Evolutionary conservation across 30 jellyfish, hydroid and myxozoan species (phyloP).

Genomic region (Cassiopea xamachana): DNA sequence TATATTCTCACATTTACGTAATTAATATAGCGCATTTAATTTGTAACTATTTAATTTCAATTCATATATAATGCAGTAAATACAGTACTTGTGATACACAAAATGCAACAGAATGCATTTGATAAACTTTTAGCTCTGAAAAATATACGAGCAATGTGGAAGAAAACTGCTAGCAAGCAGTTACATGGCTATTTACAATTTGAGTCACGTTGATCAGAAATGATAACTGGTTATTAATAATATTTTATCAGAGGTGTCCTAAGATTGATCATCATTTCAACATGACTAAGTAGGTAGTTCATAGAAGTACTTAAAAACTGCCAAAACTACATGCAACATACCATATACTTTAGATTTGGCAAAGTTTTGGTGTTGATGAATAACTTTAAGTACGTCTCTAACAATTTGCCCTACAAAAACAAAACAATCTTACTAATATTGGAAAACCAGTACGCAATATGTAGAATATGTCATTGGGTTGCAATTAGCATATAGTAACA

Average conservation of each 20-base stretch:
- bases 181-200: too few relatives aligned
- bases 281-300: not conserved
- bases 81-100: too few relatives aligned
- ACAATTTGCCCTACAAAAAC: slow-evolving; percentile 15
- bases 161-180: too few relatives aligned
- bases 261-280: slow-evolving; percentile 73
- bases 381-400: slow-evolving; percentile 28
- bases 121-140: too few relatives aligned
- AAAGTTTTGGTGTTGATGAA: slow-evolving; percentile 35
- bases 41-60: too few relatives aligned
- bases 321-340: not conserved
- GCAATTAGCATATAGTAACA: not conserved
- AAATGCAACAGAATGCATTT: too few relatives aligned
- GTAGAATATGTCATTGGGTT: not conserved
- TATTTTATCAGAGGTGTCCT: slow-evolving; percentile 65
- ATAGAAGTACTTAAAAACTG: not conserved
- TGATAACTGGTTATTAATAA: slow-evolving; percentile 33
- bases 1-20: too few relatives aligned
- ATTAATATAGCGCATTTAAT: too few relatives aligned
- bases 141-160: too few relatives aligned
- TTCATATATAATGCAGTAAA: too few relatives aligned
- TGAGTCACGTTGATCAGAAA: slow-evolving; percentile 59
- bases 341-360: slow-evolving; percentile 49
- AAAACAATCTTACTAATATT: not conserved
- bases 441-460: not conserved